Evolutionary conservation across 2,888 invertebrate species (phyloP).

Genomic region (Amblyjoppa proteus): DNA sequence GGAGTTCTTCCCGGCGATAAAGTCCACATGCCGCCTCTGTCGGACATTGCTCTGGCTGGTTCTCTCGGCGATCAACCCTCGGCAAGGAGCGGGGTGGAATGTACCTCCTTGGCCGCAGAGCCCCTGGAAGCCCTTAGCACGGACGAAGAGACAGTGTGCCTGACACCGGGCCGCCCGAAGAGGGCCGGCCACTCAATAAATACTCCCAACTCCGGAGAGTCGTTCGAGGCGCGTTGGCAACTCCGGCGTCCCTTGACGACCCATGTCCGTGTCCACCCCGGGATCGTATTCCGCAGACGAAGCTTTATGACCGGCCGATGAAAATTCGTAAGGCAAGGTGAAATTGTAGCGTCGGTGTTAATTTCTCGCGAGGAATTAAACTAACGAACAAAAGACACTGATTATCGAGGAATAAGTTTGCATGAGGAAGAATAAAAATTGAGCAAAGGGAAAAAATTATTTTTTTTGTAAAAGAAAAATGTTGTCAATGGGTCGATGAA

Average conservation of each 20-base stretch:
- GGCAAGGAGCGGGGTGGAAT: slow-evolving; percentile 18
- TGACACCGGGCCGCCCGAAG: background rate
- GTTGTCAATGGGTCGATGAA: background rate
- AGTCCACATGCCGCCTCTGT: slow-evolving; percentile 34
- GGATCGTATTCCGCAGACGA: slow-evolving; percentile 8
- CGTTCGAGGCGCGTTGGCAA: slow-evolving; percentile 50
- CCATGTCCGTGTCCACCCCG: background rate
- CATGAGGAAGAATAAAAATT: background rate
- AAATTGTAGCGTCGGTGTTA: background rate
- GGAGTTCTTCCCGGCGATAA: slow-evolving; percentile 45
- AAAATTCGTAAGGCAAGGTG: too few species aligned
- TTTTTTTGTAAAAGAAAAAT: too few species aligned
- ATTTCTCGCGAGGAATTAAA: too few species aligned
- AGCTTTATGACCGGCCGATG: slow-evolving; percentile 14
- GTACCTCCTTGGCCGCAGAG: slow-evolving; percentile 23
- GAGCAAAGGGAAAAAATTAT: too few species aligned
- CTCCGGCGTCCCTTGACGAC: background rate
- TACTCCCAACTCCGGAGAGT: slow-evolving; percentile 41
- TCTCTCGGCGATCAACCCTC: slow-evolving; percentile 5
- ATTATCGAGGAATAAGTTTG: slow-evolving; percentile 3
- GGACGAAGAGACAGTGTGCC: background rate
- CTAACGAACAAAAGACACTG: too few species aligned
- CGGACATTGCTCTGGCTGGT: slow-evolving; percentile 23
- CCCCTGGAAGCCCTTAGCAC: slow-evolving; percentile 39
- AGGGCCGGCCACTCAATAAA: slow-evolving; percentile 33